Evolutionary conservation across 1,140 invertebrate species (phyloP).

Genomic region (Drosophila pseudoobscura): DNA sequence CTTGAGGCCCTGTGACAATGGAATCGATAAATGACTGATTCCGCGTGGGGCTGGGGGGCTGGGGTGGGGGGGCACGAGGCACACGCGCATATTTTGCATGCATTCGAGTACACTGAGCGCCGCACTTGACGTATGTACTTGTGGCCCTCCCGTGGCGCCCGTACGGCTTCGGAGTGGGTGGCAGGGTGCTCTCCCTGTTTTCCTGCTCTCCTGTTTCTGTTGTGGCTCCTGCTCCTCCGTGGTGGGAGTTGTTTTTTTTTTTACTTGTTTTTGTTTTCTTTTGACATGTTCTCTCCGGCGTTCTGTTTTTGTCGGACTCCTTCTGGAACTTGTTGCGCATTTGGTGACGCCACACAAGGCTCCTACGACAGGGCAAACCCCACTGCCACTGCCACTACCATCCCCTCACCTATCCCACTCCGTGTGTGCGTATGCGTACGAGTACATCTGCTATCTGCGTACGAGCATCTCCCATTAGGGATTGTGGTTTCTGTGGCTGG

Average conservation of each 20-base stretch:
- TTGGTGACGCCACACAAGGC: conserved; percentile 27
- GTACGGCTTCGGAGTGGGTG: conserved; percentile 3
- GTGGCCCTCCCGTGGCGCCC: too few species aligned
- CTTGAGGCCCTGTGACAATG: neutral
- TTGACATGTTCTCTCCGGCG: neutral
- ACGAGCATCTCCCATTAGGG: too few species aligned
- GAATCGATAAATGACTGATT: conserved; percentile 34
- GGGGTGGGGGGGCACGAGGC: too few species aligned
- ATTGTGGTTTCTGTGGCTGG: too few species aligned
- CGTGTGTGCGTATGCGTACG: neutral
- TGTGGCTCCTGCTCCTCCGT: neutral
- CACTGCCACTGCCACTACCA: neutral
- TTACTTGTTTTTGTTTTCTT: neutral
- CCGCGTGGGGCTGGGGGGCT: too few species aligned
- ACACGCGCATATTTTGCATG: conserved; percentile 1
- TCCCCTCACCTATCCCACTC: too few species aligned
- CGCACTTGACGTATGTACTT: too few species aligned
- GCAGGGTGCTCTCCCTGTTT: too few species aligned
- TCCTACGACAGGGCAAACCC: too few species aligned
- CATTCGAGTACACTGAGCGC: too few species aligned
- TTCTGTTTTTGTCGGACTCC: conserved; percentile 18
- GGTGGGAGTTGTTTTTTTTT: neutral
- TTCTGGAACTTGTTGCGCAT: conserved; percentile 40
- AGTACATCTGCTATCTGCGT: too few species aligned
- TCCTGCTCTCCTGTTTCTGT: too few species aligned